Conservation (phyloP, 2,888 invertebrate genomes). For the Drosophila borborema region DNA sequence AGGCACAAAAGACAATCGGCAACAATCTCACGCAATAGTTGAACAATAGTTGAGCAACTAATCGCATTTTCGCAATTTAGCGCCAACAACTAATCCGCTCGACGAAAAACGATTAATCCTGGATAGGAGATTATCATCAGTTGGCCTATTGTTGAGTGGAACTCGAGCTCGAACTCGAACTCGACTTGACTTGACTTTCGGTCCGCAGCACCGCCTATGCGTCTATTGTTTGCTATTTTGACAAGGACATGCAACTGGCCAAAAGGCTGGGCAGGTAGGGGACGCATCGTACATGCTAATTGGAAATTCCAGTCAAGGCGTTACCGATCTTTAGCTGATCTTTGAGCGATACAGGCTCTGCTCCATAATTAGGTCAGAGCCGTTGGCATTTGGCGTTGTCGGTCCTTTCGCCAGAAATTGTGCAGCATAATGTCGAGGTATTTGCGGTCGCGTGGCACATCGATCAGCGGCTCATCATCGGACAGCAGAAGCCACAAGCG, state of each 20-base stretch:
- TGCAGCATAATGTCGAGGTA: slow-evolving; percentile 58
- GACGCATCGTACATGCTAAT: slow-evolving; percentile 61
- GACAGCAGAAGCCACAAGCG: slow-evolving; percentile 31
- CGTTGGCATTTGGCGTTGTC: slow-evolving; percentile 7
- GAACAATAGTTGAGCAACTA: slow-evolving; percentile 46
- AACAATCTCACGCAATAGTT: slow-evolving; percentile 61
- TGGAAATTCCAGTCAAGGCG: slow-evolving; percentile 68
- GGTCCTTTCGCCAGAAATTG: slow-evolving; percentile 66
- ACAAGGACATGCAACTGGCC: slow-evolving; percentile 66
- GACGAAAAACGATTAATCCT: slow-evolving; percentile 75
- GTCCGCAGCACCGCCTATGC: slow-evolving; percentile 58
- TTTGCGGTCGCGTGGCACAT: slow-evolving; percentile 84
- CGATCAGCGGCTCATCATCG: slow-evolving; percentile 64
- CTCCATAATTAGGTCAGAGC: slow-evolving; percentile 64
- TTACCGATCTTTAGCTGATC: slow-evolving; percentile 80
- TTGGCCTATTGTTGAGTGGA: slow-evolving; percentile 67
- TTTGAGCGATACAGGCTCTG: not conserved
- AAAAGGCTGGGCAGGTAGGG: slow-evolving; percentile 50
- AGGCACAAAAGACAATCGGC: slow-evolving; percentile 37
- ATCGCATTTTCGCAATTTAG: slow-evolving; percentile 80
- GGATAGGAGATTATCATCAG: slow-evolving; percentile 74
- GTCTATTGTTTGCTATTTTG: slow-evolving; percentile 83
- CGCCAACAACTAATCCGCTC: slow-evolving; percentile 80
- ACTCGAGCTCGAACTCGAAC: not conserved
- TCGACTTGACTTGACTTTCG: slow-evolving; percentile 62